Percentiles rank a stretch among this genome's conserved stretches.
Evolutionary conservation across 1,140 invertebrate species (phyloP).

Genomic region (Drosophila setifemur): DNA sequence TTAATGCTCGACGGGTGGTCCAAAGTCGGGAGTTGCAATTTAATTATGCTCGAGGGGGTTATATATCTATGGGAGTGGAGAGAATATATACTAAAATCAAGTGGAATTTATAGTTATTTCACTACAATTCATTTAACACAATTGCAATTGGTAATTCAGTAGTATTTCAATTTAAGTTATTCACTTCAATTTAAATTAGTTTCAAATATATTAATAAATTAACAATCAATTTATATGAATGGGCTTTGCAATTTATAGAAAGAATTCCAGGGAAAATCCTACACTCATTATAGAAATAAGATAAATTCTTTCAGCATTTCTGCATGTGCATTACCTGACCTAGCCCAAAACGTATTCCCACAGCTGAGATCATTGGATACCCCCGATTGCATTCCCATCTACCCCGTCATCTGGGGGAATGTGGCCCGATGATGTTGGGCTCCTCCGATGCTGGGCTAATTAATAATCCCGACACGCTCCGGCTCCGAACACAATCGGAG

Average conservation of each 20-base stretch:
- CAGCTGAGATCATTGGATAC: conserved; percentile 25
- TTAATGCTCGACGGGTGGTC: conserved; percentile 37
- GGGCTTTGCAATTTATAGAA: too few relatives aligned
- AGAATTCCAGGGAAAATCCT: too few relatives aligned
- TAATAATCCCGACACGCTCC: conserved; percentile 69
- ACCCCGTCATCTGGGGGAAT: conserved; percentile 19
- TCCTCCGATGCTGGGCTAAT: conserved; percentile 46
- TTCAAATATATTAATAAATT: too few relatives aligned
- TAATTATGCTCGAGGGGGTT: conserved; percentile 44
- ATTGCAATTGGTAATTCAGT: too few relatives aligned
- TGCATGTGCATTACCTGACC: too few relatives aligned
- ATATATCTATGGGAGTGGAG: neutral
- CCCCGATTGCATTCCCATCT: conserved; percentile 18
- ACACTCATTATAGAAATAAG: too few relatives aligned
- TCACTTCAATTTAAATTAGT: too few relatives aligned
- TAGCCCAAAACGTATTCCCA: conserved; percentile 10
- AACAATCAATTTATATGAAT: too few relatives aligned
- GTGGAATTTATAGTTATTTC: too few relatives aligned
- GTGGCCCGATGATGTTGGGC: conserved; percentile 30
- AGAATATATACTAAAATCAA: neutral
- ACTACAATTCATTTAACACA: too few relatives aligned
- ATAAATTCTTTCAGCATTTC: neutral
- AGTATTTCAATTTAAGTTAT: too few relatives aligned
- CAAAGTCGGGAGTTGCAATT: conserved; percentile 7
- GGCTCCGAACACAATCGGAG: conserved; percentile 13